Base-by-base conservation (phyloP, 2,113 vertebrate genomes). In the Oryzias woworae region DNA sequence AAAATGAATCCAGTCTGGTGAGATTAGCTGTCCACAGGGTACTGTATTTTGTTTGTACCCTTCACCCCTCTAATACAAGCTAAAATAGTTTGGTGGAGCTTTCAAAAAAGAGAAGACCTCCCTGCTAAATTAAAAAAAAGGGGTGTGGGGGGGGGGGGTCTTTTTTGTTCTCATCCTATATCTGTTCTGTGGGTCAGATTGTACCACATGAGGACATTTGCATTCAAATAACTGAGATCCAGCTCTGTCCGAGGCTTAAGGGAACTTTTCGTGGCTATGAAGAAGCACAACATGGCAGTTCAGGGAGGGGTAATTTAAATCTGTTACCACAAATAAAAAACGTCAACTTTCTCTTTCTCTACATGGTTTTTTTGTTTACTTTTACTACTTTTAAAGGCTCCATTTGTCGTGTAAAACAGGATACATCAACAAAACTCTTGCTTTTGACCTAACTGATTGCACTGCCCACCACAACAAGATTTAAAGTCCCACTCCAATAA, bases 161-260 rank as follows among this genome's bases (percentile, higher is more conserved):
- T 61, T 81, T 85, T 79, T 84, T 73, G 62, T 69, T 71, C 71
- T 80, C 70, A 73, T 86, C 84, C 64, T 23, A 76, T 84, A 74
- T 81, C 73, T 82, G 36, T 75, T 85, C 69, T 71, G 63, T 81
- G 65, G 60, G 58, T 63, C 41, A 41, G 75, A 71, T 72, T 80
- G 67, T 75, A 75, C 42, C 36, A 36, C 36, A 36, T 47, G 63
- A n/a, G 65, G 41, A 84, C 75, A 90, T 91, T 90, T 80, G 78
- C 73, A 90, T 90, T 71, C 59, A 87, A 83, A 90, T 89, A 88
- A 82, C 72, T 50, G n/a, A 74, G 88, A 75, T 69, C 80, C 52
- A 62, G 66, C 56, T 77, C 58, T 66, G 58, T 80, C 78, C 41
- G 3, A 55, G 58, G 56, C 53, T 80, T 52, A 77, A 82, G 36